A percentile compares a stretch with the other conserved stretches of the same genome.
These are phyloP conservation scores for Sarcophaga peregrina DNA, from an alignment of 1,140 invertebrate genomes.

Conservation along the genomic window DNA sequence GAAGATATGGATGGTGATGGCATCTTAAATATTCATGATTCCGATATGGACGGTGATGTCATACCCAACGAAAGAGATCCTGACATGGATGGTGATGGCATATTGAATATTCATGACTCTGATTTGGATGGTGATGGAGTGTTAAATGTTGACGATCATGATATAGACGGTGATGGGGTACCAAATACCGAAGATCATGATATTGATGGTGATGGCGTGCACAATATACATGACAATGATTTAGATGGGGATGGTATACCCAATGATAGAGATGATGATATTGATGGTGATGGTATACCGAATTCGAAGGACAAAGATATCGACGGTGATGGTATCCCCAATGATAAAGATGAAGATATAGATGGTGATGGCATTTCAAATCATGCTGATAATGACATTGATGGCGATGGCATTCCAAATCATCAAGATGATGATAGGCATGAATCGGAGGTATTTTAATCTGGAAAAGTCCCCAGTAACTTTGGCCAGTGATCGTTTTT, in stretches of 20 bases:
- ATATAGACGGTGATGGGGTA: constrained; percentile 57
- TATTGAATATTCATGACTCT: constrained; percentile 40
- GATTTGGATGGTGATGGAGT: constrained; percentile 58
- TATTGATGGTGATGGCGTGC: constrained; percentile 65
- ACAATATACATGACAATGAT: constrained; percentile 61
- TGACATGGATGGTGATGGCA: constrained; percentile 47
- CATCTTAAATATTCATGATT: constrained; percentile 47
- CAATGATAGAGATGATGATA: constrained; percentile 61
- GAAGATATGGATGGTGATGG: constrained; percentile 53
- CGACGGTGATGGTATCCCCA: constrained; percentile 66
- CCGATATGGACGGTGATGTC: constrained; percentile 47
- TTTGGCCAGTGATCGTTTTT: constrained; percentile 38
- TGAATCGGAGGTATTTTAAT: constrained; percentile 67
- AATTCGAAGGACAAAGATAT: constrained; percentile 65
- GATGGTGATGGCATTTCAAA: constrained; percentile 55
- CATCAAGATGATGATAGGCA: constrained; percentile 57
- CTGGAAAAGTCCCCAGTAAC: constrained; percentile 50
- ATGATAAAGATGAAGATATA: constrained; percentile 64
- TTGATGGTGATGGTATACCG: constrained; percentile 61
- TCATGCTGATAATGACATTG: constrained; percentile 54
- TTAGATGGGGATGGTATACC: constrained; percentile 66
- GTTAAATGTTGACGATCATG: constrained; percentile 49
- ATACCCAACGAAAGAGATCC: constrained; percentile 43
- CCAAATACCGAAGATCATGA: constrained; percentile 56
- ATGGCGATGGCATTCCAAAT: constrained; percentile 64